These are phyloP conservation scores for Characodon lateralis DNA, from an alignment of 2,797 vertebrate genomes.

Conservation along the genomic window DNA sequence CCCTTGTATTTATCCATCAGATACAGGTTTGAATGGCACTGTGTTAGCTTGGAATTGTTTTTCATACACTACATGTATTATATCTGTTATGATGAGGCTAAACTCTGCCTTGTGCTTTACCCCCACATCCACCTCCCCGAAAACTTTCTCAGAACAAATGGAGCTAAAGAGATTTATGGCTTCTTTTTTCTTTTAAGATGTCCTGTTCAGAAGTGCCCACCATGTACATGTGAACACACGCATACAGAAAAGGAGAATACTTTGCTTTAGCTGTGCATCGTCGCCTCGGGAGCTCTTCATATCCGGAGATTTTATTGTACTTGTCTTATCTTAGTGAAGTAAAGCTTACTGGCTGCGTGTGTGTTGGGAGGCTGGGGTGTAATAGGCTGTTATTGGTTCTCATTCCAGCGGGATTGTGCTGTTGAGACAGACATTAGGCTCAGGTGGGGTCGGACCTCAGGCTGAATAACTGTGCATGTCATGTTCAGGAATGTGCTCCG, in stretches of 20 bases:
- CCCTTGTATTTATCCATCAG: not conserved
- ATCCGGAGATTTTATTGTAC: slow-evolving; percentile 82
- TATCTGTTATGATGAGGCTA: slow-evolving; percentile 3
- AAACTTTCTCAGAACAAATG: slow-evolving; percentile 43
- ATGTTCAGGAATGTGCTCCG: slow-evolving; percentile 65
- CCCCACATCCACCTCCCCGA: slow-evolving; percentile 24
- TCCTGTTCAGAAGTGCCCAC: slow-evolving; percentile 36
- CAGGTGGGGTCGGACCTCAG: slow-evolving; percentile 76
- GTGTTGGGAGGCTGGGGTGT: slow-evolving; percentile 37
- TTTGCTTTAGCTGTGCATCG: slow-evolving; percentile 50
- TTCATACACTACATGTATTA: not conserved
- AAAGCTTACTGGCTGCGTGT: slow-evolving; percentile 39
- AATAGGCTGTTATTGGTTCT: slow-evolving; percentile 78
- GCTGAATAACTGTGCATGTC: slow-evolving; percentile 71
- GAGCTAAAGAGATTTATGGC: slow-evolving; percentile 59
- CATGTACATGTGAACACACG: slow-evolving; percentile 33
- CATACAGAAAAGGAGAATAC: slow-evolving; percentile 40
- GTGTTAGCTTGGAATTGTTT: not conserved
- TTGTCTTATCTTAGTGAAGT: slow-evolving; percentile 79
- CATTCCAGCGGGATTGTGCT: slow-evolving; percentile 76
- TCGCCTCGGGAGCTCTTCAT: slow-evolving; percentile 75
- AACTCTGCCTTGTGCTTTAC: slow-evolving; percentile 41
- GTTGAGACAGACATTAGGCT: slow-evolving; percentile 70
- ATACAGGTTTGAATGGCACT: not conserved
- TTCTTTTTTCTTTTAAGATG: slow-evolving; percentile 46